Percentiles rank a stretch among this genome's conserved stretches.
phyloP scores from a whole-genome alignment of 2,797 vertebrate genomes.

The Protosalanx chinensis region DNA sequence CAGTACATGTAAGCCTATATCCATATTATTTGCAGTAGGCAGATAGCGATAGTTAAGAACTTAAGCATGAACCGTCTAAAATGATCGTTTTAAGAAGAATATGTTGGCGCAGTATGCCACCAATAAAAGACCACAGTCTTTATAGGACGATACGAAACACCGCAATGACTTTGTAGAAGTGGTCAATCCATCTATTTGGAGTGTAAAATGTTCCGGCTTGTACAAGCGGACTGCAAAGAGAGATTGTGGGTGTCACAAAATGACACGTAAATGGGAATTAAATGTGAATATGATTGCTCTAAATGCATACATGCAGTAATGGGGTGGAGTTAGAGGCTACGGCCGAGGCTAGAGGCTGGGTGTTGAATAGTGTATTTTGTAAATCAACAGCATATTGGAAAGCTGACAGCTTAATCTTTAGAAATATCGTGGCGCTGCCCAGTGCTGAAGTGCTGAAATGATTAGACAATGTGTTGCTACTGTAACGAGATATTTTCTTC shows the following conservation, averaged over 20 bases:
- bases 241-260: background rate
- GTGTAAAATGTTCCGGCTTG: background rate
- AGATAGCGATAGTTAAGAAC: constrained; percentile 37
- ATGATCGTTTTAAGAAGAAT: constrained; percentile 36
- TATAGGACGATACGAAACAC: constrained; percentile 3
- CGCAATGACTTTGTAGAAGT: background rate
- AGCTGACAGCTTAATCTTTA: background rate
- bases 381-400: constrained; percentile 17
- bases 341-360: background rate
- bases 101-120: constrained; percentile 20
- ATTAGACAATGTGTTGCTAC: background rate
- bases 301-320: constrained; percentile 3
- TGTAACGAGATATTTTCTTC: background rate
- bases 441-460: constrained; percentile 29
- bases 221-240: constrained; percentile 4
- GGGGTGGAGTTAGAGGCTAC: background rate
- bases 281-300: constrained; percentile 1
- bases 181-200: constrained; percentile 1
- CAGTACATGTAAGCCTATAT: constrained; percentile 27
- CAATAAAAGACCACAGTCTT: constrained; percentile 9
- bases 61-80: constrained; percentile 44
- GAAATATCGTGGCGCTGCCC: constrained; percentile 23
- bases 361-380: constrained; percentile 27
- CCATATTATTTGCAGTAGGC: constrained; percentile 32
- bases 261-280: background rate